phyloP scores from a whole-genome alignment of 2,888 invertebrate genomes.

The Nipponacmea schrenckii region DNA sequence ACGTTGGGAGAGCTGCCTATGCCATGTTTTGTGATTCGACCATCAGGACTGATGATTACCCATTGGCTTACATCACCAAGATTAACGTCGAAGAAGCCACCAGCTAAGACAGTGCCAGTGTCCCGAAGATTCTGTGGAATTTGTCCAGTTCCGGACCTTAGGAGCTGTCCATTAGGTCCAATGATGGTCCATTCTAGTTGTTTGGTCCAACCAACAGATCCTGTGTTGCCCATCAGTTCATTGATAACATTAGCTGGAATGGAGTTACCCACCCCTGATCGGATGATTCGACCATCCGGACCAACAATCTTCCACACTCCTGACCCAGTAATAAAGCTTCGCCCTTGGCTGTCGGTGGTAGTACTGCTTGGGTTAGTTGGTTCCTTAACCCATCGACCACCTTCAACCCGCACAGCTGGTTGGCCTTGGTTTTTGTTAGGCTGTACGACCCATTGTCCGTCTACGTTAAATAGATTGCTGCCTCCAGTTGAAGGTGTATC shows the following conservation, averaged over 20 bases:
- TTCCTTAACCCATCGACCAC: background rate
- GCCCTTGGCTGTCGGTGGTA: background rate
- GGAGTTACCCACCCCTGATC: background rate
- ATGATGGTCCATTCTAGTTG: constrained; percentile 29
- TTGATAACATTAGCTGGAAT: background rate
- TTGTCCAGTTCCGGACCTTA: constrained; percentile 26
- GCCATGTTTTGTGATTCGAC: constrained; percentile 14
- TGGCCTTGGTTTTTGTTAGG: background rate
- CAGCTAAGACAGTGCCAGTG: constrained; percentile 21
- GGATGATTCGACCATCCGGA: background rate
- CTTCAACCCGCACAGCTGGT: background rate
- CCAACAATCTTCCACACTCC: constrained; percentile 4
- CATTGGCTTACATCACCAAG: background rate
- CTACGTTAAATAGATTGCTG: background rate
- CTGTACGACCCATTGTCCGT: background rate
- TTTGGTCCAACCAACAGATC: constrained; percentile 14
- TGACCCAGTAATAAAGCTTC: background rate
- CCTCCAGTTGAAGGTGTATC: background rate
- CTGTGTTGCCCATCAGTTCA: background rate
- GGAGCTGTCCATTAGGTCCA: constrained; percentile 22
- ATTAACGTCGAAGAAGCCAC: constrained; percentile 10
- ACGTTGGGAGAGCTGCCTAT: constrained; percentile 1
- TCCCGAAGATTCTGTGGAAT: constrained; percentile 27
- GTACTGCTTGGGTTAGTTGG: background rate
- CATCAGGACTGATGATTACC: background rate